Percentiles rank a stretch among this genome's conserved stretches.
phyloP scores from a whole-genome alignment of 2,797 vertebrate species.

The Gymnocypris eckloni region DNA sequence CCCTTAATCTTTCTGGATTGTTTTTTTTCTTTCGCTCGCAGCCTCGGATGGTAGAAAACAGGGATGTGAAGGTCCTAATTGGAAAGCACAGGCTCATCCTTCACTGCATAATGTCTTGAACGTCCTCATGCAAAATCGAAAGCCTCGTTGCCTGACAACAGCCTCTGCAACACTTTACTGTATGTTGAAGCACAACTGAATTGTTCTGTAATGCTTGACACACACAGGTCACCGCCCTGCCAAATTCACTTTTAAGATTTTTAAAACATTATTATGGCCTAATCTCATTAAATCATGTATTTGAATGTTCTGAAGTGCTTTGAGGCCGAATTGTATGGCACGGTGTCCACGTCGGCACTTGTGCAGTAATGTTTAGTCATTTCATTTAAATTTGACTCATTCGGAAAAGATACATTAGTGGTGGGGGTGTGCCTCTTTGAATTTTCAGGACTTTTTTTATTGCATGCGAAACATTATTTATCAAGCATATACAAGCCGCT shows the following conservation, averaged over 20 bases:
- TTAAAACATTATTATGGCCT: constrained; percentile 45
- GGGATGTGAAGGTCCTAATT: constrained; percentile 67
- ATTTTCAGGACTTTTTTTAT: constrained; percentile 57
- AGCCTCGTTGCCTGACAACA: constrained; percentile 68
- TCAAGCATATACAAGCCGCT: constrained; percentile 55
- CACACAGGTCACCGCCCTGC: constrained; percentile 64
- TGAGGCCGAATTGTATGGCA: constrained; percentile 58
- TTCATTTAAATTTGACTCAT: constrained; percentile 73
- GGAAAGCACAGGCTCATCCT: constrained; percentile 77
- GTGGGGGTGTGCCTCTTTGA: constrained; percentile 34
- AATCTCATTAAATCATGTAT: constrained; percentile 53
- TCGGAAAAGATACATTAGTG: constrained; percentile 26
- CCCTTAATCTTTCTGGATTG: constrained; percentile 64
- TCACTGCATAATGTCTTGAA: constrained; percentile 67
- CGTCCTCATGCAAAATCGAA: constrained; percentile 51
- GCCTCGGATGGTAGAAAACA: constrained; percentile 60
- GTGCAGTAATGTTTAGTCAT: constrained; percentile 81
- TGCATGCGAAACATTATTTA: constrained; percentile 69
- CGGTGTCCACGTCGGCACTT: constrained; percentile 78
- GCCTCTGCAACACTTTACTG: constrained; percentile 78
- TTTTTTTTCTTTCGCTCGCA: constrained; percentile 57
- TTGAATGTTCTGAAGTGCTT: constrained; percentile 72
- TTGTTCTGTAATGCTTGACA: constrained; percentile 60
- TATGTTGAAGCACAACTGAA: constrained; percentile 77
- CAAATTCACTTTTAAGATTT: constrained; percentile 54